Percentiles rank a stretch among this genome's conserved stretches.
Evolutionary conservation across 1,140 invertebrate species (phyloP).

Genomic region (Ylistrum balloti): DNA sequence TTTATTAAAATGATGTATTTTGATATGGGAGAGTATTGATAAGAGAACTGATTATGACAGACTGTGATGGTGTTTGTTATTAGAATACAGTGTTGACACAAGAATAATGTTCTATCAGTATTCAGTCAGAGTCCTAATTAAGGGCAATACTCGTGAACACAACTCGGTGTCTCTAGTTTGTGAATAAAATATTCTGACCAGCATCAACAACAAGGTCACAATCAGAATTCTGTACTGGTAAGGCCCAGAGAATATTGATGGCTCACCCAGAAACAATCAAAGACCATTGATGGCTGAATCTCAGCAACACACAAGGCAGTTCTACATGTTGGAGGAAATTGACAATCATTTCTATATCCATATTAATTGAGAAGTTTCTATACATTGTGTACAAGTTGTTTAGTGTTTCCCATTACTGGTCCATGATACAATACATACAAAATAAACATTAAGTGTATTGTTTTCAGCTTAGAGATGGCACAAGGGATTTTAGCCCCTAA

Average conservation of each 20-base stretch:
- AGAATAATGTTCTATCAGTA: background rate
- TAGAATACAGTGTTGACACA: background rate
- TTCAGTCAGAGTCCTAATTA: background rate
- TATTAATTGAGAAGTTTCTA: slow-evolving; percentile 2
- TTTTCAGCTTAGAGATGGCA: too few relatives aligned
- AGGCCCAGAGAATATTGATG: background rate
- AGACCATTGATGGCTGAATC: background rate
- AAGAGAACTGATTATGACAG: too few relatives aligned
- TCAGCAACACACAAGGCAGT: background rate
- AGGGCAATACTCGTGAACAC: background rate
- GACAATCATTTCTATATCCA: background rate
- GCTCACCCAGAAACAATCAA: background rate
- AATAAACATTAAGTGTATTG: too few relatives aligned
- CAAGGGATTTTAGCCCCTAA: too few relatives aligned
- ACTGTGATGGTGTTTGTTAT: background rate
- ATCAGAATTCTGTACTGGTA: background rate
- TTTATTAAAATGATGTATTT: too few relatives aligned
- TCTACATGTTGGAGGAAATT: background rate
- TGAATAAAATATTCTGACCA: slow-evolving; percentile 2
- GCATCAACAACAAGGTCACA: slow-evolving; percentile 3
- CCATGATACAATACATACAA: background rate
- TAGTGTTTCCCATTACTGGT: background rate
- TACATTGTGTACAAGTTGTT: background rate
- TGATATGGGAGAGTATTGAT: too few relatives aligned
- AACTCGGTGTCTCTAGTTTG: background rate